Conservation (phyloP, 2,113 vertebrate species). For the Chrysochloris asiatica region DNA sequence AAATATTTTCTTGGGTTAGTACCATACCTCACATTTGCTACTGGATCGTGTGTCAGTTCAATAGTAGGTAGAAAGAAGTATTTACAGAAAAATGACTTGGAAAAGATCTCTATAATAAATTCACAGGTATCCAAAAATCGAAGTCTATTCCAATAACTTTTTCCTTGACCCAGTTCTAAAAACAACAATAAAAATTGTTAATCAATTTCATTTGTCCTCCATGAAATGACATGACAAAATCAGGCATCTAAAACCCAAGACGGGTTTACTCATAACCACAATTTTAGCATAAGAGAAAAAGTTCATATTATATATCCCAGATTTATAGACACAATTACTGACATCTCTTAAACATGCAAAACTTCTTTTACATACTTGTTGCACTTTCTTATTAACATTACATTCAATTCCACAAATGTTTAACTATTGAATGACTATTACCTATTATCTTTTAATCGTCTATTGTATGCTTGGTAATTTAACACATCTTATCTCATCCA, state of each 20-base stretch:
- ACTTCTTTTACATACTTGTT: not conserved
- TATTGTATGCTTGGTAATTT: not conserved
- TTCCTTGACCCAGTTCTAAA: slow-evolving; percentile 94
- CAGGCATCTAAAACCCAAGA: slow-evolving; percentile 11
- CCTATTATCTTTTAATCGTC: not conserved
- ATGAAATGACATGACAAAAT: slow-evolving; percentile 42
- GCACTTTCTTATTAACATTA: not conserved
- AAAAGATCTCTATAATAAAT: slow-evolving; percentile 95
- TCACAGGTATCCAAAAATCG: slow-evolving; percentile 97
- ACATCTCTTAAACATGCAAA: slow-evolving; percentile 38
- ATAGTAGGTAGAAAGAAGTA: slow-evolving; percentile 93
- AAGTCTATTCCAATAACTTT: slow-evolving; percentile 96
- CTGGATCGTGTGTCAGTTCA: slow-evolving; percentile 94
- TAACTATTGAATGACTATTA: not conserved
- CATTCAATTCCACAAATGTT: not conserved
- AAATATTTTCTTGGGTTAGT: not conserved
- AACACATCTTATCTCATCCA: not conserved
- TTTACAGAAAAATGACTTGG: slow-evolving; percentile 97
- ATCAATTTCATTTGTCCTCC: slow-evolving; percentile 51
- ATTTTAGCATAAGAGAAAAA: slow-evolving; percentile 46
- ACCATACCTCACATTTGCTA: slow-evolving; percentile 96
- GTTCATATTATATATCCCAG: not conserved
- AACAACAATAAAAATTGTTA: slow-evolving; percentile 65
- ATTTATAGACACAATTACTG: slow-evolving; percentile 15
- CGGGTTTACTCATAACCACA: slow-evolving; percentile 15